Evolutionary conservation across 2,113 vertebrate species (phyloP).

Genomic region (Oreochromis aureus): DNA sequence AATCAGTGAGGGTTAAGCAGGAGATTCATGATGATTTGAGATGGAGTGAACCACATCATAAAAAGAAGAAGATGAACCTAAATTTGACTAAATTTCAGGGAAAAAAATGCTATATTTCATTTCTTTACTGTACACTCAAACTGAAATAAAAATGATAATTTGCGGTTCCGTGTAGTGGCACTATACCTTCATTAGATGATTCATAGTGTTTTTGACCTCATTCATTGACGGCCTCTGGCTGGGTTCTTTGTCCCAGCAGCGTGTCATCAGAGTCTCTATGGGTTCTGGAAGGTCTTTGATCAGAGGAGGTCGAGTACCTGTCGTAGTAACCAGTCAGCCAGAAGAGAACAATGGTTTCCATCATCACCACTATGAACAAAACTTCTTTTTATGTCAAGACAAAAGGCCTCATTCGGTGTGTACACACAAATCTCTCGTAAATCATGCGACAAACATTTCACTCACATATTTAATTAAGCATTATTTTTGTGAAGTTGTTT

Average conservation of each 20-base stretch:
- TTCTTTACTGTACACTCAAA: not conserved
- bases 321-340: not conserved
- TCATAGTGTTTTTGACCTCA: constrained; percentile 96
- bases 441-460: not conserved
- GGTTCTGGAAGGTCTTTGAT: constrained; percentile 94
- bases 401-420: not conserved
- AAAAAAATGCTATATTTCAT: not conserved
- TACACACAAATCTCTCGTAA: not conserved
- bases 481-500: not conserved
- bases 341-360: not conserved
- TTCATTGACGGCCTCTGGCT: constrained; percentile 94
- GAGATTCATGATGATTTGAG: not conserved
- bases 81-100: not conserved
- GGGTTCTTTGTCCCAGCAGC: constrained; percentile 96
- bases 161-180: not conserved
- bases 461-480: not conserved
- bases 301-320: constrained; percentile 92
- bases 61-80: not conserved
- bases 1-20: not conserved
- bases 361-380: not conserved
- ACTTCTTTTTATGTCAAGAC: not conserved
- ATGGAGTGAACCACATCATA: not conserved
- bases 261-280: constrained; percentile 93
- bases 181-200: constrained; percentile 88
- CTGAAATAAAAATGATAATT: not conserved